A percentile compares a stretch with the other conserved stretches of the same genome.
These are phyloP conservation scores for Cossypha niveicapilla DNA, from an alignment of 2,797 vertebrate genomes.

Conservation along the genomic window DNA sequence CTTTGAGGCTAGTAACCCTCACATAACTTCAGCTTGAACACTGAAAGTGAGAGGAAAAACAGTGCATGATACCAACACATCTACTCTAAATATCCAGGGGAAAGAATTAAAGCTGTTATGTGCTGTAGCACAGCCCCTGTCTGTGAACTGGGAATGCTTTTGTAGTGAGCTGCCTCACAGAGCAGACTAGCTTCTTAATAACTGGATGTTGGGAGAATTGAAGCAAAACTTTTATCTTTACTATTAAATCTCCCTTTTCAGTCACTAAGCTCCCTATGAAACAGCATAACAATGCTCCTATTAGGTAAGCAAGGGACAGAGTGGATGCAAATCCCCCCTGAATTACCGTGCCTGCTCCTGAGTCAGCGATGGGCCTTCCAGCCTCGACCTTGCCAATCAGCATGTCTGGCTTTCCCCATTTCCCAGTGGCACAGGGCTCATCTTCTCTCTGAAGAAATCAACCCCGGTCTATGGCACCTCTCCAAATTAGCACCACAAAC, in stretches of 20 bases:
- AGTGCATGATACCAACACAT: background rate
- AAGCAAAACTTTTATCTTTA: constrained; percentile 64
- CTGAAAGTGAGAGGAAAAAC: background rate
- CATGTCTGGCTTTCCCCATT: constrained; percentile 25
- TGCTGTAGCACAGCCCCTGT: background rate
- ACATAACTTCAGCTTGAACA: background rate
- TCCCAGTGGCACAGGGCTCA: constrained; percentile 27
- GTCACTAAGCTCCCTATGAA: constrained; percentile 51
- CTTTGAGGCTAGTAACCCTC: background rate
- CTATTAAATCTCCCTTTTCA: constrained; percentile 60
- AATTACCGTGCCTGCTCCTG: constrained; percentile 37
- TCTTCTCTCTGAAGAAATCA: constrained; percentile 19
- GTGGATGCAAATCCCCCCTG: constrained; percentile 43
- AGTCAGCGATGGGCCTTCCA: constrained; percentile 42
- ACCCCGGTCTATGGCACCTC: background rate
- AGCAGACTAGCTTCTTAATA: constrained; percentile 33
- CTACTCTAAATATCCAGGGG: background rate
- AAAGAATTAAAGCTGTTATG: background rate
- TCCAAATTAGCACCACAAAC: background rate
- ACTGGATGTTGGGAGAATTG: constrained; percentile 32
- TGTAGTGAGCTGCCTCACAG: background rate
- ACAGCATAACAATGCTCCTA: constrained; percentile 41
- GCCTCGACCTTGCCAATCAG: constrained; percentile 55
- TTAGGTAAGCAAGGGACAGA: constrained; percentile 60
- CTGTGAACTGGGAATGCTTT: constrained; percentile 3